Conservation (phyloP, 2,888 invertebrate species). For the Eupithecia pulchellata region DNA sequence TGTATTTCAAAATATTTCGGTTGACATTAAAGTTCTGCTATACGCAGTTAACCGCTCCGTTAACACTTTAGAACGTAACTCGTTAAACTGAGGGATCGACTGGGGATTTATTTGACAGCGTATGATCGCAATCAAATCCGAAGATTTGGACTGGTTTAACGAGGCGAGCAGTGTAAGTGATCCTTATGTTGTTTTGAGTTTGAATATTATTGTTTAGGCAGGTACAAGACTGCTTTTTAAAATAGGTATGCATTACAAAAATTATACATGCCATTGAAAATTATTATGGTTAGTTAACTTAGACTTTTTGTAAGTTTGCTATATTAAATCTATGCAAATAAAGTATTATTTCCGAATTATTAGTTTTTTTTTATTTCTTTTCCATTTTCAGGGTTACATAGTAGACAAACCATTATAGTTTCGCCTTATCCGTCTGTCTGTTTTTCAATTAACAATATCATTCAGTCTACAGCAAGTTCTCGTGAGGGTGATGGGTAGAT, state of each 20-base stretch:
- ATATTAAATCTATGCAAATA: too few species aligned
- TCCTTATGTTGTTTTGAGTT: constrained; percentile 37
- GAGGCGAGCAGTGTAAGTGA: constrained; percentile 35
- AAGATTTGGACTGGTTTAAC: constrained; percentile 53
- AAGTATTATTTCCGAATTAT: too few species aligned
- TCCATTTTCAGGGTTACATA: too few species aligned
- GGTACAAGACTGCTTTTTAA: not conserved
- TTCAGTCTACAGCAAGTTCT: not conserved
- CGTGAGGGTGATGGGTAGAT: too few species aligned
- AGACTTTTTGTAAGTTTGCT: too few species aligned
- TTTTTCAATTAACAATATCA: too few species aligned
- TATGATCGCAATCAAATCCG: constrained; percentile 59
- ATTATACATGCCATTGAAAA: too few species aligned
- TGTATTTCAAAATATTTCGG: not conserved
- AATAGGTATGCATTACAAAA: not conserved
- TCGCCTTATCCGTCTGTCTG: too few species aligned
- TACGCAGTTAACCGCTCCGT: constrained; percentile 12
- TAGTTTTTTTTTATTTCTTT: too few species aligned
- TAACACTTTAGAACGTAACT: constrained; percentile 53
- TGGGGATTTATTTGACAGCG: constrained; percentile 70
- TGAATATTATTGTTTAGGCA: not conserved
- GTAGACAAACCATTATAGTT: too few species aligned
- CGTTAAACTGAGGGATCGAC: constrained; percentile 56
- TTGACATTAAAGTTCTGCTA: not conserved
- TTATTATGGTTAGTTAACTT: too few species aligned